Base-by-base conservation (phyloP, 2,888 invertebrate species). In the Aelia acuminata region DNA sequence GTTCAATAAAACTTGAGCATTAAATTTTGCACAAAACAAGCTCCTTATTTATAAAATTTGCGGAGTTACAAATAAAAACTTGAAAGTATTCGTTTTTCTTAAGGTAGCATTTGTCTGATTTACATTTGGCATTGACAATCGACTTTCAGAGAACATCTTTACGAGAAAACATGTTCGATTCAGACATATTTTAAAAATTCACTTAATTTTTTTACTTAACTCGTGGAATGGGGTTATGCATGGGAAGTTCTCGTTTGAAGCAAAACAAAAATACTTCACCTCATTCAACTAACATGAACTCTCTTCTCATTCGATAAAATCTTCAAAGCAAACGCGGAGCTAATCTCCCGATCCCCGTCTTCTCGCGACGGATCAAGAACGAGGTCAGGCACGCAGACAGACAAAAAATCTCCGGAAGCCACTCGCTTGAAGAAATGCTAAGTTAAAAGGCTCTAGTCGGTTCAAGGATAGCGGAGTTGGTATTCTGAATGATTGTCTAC, bases 331-430 rank as follows among this genome's bases (percentile, higher is more conserved):
- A 13, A 13, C 53, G 3, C 53, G 11, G n/a, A 53, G n/a, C 26
- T 57, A 53, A 57, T 57, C 57, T 57, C 57, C 7, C 26, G 26
- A 15, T 26, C 13, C 11, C 13, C 13, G 57, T 26, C 57, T 57
- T 1, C 22, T 50, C n/a, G 53, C 53, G 53, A 8, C n/a, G 10
- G n/a, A 53, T 53, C 53, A 26, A 26, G 26, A 57, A 57, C 57
- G 57, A 57, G 57, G 57, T 57, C 57, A 57, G 57, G 13, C 57
- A 26, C 57, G 57, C 57, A 57, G 57, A 57, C 57, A 13, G 11
- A 26, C 57, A 57, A 57, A 57, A 57, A 53, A 26, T 13, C 57
- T 57, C 57, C 57, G 57, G 57, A 57, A 57, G 57, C 57, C n/a
- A 57, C 57, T 26, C 8, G 57, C 11, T 13, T 57, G 11, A 57